phyloP scores from a whole-genome alignment of 1,140 invertebrate species.

The Drosophila sp. region DNA sequence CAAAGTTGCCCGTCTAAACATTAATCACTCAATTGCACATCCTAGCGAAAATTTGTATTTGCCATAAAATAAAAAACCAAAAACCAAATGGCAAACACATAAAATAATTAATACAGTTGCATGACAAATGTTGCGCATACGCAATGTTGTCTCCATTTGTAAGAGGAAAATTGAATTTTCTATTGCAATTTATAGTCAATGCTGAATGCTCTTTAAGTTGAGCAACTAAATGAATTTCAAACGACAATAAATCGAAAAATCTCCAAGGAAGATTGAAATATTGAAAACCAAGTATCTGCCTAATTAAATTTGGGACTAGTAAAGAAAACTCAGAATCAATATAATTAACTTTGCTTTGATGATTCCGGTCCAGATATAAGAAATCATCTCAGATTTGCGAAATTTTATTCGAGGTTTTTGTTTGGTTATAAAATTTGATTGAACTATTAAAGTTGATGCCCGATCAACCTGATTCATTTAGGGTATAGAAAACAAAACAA shows the following conservation, averaged over 20 bases:
- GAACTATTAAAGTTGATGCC: not conserved
- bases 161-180: constrained; percentile 24
- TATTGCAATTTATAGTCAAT: not conserved
- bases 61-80: constrained; percentile 5
- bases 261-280: no score
- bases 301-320: no score
- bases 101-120: constrained; percentile 34
- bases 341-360: no score
- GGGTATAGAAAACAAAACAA: constrained; percentile 24
- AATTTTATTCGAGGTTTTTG: no score
- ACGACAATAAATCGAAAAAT: not conserved
- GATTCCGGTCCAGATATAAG: not conserved
- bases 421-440: not conserved
- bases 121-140: constrained; percentile 72
- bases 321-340: no score
- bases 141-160: constrained; percentile 42
- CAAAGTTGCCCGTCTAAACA: constrained; percentile 14
- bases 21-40: constrained; percentile 63
- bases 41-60: constrained; percentile 28
- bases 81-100: not conserved
- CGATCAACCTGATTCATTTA: not conserved
- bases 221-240: not conserved
- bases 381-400: not conserved
- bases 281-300: no score
- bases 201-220: constrained; percentile 26